phyloP scores from a whole-genome alignment of 2,797 vertebrate species.

The Graptemys geographica region DNA sequence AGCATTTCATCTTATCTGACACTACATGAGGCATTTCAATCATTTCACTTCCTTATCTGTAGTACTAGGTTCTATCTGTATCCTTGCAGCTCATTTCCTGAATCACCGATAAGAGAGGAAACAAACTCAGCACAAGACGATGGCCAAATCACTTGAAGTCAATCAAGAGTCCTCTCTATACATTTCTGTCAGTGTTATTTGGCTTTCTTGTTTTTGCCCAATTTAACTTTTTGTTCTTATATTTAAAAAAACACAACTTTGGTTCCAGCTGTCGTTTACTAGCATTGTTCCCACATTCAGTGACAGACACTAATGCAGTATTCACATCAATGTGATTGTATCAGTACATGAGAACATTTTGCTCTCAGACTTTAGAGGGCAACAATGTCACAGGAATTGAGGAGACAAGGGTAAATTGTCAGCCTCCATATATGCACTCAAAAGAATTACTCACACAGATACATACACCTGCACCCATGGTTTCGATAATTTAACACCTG shows the following conservation, averaged over 20 bases:
- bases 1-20: constrained; percentile 84
- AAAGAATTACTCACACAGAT: background rate
- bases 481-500: background rate
- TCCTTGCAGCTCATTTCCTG: constrained; percentile 84
- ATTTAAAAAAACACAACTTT: background rate
- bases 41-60: constrained; percentile 78
- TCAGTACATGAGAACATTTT: accelerated
- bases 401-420: background rate
- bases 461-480: background rate
- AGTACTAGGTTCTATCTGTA: constrained; percentile 59
- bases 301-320: background rate
- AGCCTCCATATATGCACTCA: background rate
- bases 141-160: constrained; percentile 27
- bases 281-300: background rate
- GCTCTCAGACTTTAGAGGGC: background rate
- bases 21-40: constrained; percentile 73
- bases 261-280: background rate
- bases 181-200: background rate
- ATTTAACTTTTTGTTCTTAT: background rate
- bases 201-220: background rate
- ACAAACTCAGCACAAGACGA: constrained; percentile 8
- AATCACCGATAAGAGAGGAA: constrained; percentile 76
- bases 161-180: background rate
- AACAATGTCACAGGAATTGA: background rate
- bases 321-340: background rate